Base-by-base conservation (phyloP, 2,888 invertebrate genomes). In the Scaptomyza caliginosa region DNA sequence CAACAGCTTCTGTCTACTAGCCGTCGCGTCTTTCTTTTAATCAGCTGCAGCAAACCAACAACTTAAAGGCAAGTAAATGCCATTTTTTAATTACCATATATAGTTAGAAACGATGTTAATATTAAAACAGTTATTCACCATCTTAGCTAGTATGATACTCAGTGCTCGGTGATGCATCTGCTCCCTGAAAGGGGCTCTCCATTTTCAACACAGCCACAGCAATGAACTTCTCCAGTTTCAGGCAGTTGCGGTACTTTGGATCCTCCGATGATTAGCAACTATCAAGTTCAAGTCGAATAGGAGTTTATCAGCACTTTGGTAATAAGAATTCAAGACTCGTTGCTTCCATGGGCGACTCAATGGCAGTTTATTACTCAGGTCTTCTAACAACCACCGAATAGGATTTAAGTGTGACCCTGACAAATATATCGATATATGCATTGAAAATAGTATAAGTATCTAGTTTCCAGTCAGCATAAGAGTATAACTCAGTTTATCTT, bases 11-110 rank as follows among this genome's bases (percentile, higher is more conserved):
- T 5, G 45, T 45, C 28, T 54, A 21, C 6, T 32, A 34, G 55
- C 34, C 42, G 70, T 70, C 64, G 70, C 70, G 70, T 36, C 66
- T 46, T 38, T 45, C 57, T 59, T 72, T 69, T 76, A 79, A 74
- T 71, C 70, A 74, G 45, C n/a, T 28, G 45, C 5, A 28, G 64
- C 55, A 51, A 42, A 26, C 26, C 8, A 26, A 26, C 64, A 68
- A 49, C 63, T 16, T 32, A 2, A 2, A 13, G 7, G 32, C 13
- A 32, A 32, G 6, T 2, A 13, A 32, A 6, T 6, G 13, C 50
- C 49, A 59, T n/a, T n/a, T n/a, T n/a, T n/a, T n/a, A n/a, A n/a
- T n/a, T n/a, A n/a, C n/a, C n/a, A n/a, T n/a, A n/a, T n/a, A n/a
- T n/a, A n/a, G n/a, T n/a, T n/a, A n/a, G n/a, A n/a, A n/a, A n/a